Evolutionary conservation across 2,113 vertebrate species (phyloP), one percentile per base, ranked within the genome.

Genomic region (Pomatostomus ruficeps): DNA sequence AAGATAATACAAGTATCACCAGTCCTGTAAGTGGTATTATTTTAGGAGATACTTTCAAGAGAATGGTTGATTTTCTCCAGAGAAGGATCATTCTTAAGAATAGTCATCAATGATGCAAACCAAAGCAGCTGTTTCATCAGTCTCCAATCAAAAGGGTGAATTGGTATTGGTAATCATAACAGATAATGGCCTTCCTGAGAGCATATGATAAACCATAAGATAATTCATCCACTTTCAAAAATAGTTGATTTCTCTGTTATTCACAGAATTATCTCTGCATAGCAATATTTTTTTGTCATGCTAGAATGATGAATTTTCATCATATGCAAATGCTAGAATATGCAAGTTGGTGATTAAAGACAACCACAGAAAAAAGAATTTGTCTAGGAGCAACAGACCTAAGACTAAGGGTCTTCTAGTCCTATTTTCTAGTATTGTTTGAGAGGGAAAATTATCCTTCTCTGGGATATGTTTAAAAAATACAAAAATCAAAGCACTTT

Each of bases 251-350:
- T 91, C 59, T 63, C 12, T 31, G 17, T 57, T 49, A 80, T 66
- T 89, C 62, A 46, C 33, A 57, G 71, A 94, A 85, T 72, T 88
- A 70, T 76, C 58, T 88, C 59, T 83, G 38, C 87, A 62, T 9
- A 51, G 54, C 58, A 88, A 80, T 10, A 42, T 12, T 28, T 92
- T 89, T 87, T 85, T 89, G 36, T 72, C 72, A 70, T 88, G 62
- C 42, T 91, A 58, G 74, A 78, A 70, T 88, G 19, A 88, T 76
- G 49, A 88, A 89, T 94, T 88, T 95, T 93, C 66, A 79, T 85
- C 45, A 85, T 29, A 81, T 55, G 52, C 36, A 89, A 79, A 75
- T 91, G 35, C 8, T 73, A 31, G 62, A 55, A 73, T 70, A 54
- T 48, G 42, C 62, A 80, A 95, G 38, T 42, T 22, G 3, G 26